These are phyloP conservation scores for Taenaris catops DNA, from an alignment of 2,888 invertebrate species.

Conservation along the genomic window DNA sequence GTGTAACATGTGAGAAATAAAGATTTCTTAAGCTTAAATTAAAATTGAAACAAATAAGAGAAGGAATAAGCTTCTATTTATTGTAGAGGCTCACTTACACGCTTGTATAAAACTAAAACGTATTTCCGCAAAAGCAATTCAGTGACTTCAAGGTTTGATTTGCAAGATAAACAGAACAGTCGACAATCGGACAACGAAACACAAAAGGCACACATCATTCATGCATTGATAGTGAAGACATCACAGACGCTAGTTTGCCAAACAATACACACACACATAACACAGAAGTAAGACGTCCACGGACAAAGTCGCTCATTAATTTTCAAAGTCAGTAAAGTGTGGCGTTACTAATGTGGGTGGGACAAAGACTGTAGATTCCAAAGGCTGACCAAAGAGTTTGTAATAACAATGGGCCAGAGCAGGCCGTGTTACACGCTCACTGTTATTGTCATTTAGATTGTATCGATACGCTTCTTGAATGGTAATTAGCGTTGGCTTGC, in stretches of 20 bases:
- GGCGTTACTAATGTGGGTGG: conserved; percentile 46
- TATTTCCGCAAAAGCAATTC: conserved; percentile 7
- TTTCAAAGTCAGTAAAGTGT: conserved; percentile 54
- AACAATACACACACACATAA: conserved; percentile 37
- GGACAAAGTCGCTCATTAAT: conserved; percentile 62
- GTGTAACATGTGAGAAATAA: too few relatives aligned
- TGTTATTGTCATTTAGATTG: conserved; percentile 53
- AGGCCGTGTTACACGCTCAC: conserved; percentile 59
- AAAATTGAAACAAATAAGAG: too few relatives aligned
- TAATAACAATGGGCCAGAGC: conserved; percentile 34
- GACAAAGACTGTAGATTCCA: conserved; percentile 34
- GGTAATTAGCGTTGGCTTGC: conserved; percentile 31
- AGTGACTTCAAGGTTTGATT: conserved; percentile 15
- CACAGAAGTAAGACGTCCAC: conserved; percentile 47
- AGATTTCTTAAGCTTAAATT: too few relatives aligned
- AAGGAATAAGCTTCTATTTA: too few relatives aligned
- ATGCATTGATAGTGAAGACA: conserved; percentile 32
- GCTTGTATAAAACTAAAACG: too few relatives aligned
- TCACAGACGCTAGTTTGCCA: conserved; percentile 27
- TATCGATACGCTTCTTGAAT: conserved; percentile 43
- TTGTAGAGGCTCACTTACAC: too few relatives aligned
- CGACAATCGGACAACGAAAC: conserved; percentile 14
- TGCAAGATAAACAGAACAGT: conserved; percentile 19
- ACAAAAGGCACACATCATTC: conserved; percentile 20
- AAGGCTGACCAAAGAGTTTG: conserved; percentile 37